Evolutionary conservation across 2,113 vertebrate genomes (phyloP), one percentile per base, ranked within the genome.

Genomic region (Cephalopholis sonnerati): DNA sequence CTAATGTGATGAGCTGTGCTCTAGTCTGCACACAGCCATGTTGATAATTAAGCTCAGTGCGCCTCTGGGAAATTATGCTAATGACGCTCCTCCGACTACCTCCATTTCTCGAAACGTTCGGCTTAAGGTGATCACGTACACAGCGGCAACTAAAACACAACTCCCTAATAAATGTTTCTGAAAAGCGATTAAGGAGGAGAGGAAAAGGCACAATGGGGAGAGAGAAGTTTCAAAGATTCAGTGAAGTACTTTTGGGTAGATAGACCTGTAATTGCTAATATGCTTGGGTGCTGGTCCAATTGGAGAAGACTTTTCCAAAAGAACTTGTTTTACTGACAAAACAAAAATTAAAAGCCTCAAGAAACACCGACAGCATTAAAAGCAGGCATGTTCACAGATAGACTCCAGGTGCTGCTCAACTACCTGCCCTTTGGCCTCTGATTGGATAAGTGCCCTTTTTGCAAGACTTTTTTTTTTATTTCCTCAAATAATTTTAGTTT

Each of bases 61-160:
- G 76, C 93, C 94, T 91, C 85, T 90, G 93, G 94, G 93, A 94
- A 94, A 94, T 94, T 89, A 94, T 91, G 91, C 87, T 93, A 92
- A 94, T 87, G 87, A 78, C n/a, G 53, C 64, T 84, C 74, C 84
- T 87, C 69, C 50, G 39, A 87, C 85, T 84, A 87, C 88, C 83
- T 85, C 80, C 72, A 77, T 87, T 87, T 86, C 83, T 78, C 12
- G 18, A 82, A 92, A 92, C 51, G 24, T 70, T 84, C 74, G 85
- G 77, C 86, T 87, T 76, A 63, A 89, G 88, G 90, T 90, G 88
- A 81, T 92, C 76, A 48, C 50, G 25, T 57, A 74, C 55, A 51
- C 24, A 77, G 64, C 61, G 3, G 24, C 44, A 50, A 65, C 27
- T 62, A 72, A 68, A 79, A 81, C 32, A 55, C 20, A 4, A 64